These are phyloP conservation scores for Trachelus tabidus DNA, from an alignment of 2,888 invertebrate genomes.

Conservation along the genomic window DNA sequence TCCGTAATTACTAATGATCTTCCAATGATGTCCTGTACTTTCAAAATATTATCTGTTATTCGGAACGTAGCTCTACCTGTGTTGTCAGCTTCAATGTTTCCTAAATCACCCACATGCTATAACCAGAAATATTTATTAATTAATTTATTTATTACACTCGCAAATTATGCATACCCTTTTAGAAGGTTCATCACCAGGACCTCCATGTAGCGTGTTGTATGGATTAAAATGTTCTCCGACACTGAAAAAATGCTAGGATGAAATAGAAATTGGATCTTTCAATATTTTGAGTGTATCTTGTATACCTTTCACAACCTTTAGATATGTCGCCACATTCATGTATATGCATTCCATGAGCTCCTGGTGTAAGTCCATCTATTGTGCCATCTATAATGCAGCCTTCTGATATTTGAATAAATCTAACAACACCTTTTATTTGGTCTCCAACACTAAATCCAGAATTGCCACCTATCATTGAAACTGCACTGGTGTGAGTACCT, in stretches of 20 bases:
- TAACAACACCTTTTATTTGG: constrained; percentile 77
- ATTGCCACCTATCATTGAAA: constrained; percentile 73
- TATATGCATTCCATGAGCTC: constrained; percentile 71
- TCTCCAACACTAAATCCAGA: constrained; percentile 65
- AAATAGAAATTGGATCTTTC: background rate
- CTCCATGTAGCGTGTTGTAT: constrained; percentile 67
- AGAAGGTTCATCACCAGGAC: constrained; percentile 63
- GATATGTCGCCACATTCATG: constrained; percentile 83
- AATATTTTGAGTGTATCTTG: background rate
- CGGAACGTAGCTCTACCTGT: constrained; percentile 76
- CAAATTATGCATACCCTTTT: constrained; percentile 58
- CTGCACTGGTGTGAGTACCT: constrained; percentile 74
- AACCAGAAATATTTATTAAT: constrained; percentile 25
- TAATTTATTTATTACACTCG: constrained; percentile 12
- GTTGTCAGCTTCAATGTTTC: constrained; percentile 72
- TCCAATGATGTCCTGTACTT: constrained; percentile 81
- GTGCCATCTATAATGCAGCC: constrained; percentile 85
- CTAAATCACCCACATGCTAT: constrained; percentile 75
- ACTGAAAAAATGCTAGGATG: constrained; percentile 55
- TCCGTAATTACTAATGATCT: constrained; percentile 81
- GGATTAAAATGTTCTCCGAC: constrained; percentile 75
- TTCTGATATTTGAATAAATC: constrained; percentile 75
- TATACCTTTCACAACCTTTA: constrained; percentile 70
- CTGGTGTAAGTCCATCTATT: constrained; percentile 80
- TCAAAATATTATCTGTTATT: constrained; percentile 71